These are phyloP conservation scores for Cuculus canorus DNA, from an alignment of 2,797 vertebrate species.

Conservation along the genomic window DNA sequence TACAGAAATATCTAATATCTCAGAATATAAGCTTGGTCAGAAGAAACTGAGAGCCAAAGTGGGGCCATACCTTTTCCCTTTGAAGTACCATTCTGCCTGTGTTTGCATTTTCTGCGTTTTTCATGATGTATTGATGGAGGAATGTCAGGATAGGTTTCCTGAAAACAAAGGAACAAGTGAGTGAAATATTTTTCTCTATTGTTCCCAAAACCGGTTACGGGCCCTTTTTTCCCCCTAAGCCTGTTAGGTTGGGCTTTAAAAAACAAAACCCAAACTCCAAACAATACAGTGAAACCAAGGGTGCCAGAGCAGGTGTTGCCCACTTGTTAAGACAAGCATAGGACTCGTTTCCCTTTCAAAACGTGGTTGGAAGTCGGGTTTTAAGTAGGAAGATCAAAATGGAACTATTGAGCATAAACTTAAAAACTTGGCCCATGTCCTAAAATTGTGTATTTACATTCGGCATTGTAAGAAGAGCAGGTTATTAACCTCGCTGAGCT, in stretches of 20 bases:
- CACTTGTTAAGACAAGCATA: slow-evolving; percentile 48
- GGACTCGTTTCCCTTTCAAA: slow-evolving; percentile 31
- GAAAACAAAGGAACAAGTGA: slow-evolving; percentile 28
- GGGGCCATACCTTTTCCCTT: not conserved
- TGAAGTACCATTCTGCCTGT: not conserved
- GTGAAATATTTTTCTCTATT: slow-evolving; percentile 8
- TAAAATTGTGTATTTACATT: rapidly evolving
- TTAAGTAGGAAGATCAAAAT: slow-evolving; percentile 23
- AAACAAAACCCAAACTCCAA: not conserved
- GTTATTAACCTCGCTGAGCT: not conserved
- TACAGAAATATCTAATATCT: not conserved
- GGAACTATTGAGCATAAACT: not conserved
- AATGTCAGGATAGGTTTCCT: slow-evolving; percentile 2
- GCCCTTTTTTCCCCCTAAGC: not conserved
- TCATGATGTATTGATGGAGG: not conserved
- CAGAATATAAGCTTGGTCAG: not conserved
- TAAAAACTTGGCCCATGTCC: not conserved
- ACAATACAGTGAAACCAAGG: slow-evolving; percentile 1
- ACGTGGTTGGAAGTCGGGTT: not conserved
- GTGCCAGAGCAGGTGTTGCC: slow-evolving; percentile 24
- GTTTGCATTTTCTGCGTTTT: slow-evolving; percentile 35
- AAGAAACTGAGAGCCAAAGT: not conserved
- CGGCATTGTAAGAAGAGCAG: not conserved
- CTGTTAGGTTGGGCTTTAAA: slow-evolving; percentile 10
- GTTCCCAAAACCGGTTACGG: not conserved